phyloP scores from a whole-genome alignment of 2,113 vertebrate species.

The Sterna hirundo region DNA sequence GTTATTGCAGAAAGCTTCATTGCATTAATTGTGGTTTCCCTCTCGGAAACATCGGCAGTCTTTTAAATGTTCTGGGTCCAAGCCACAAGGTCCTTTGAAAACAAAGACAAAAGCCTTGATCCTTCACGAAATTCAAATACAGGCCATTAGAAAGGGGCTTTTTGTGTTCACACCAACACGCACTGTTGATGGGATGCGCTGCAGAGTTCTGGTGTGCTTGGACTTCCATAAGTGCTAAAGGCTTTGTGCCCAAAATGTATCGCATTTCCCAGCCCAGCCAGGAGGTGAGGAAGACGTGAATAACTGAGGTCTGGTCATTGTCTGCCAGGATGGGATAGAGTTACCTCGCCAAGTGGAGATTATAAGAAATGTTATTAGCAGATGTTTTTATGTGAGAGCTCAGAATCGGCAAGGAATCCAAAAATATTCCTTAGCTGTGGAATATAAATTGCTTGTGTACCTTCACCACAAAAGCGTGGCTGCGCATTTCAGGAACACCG shows the following conservation, averaged over 20 bases:
- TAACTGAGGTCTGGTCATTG: constrained; percentile 13
- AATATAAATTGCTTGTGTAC: not conserved
- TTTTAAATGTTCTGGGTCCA: not conserved
- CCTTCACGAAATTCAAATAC: not conserved
- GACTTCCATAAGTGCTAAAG: not conserved
- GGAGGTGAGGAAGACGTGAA: constrained; percentile 45
- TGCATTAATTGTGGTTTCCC: not conserved
- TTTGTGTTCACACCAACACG: constrained; percentile 17
- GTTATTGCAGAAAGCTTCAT: not conserved
- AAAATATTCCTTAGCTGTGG: not conserved
- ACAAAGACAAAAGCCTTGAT: not conserved
- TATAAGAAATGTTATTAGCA: constrained; percentile 44
- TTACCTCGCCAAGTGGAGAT: constrained; percentile 10
- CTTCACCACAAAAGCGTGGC: not conserved
- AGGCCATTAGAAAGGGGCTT: not conserved
- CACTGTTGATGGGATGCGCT: not conserved
- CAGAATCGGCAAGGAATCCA: not conserved
- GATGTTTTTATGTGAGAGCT: constrained; percentile 35
- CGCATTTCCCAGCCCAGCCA: constrained; percentile 5
- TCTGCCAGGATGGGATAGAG: constrained; percentile 37
- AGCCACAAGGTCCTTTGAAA: constrained; percentile 18
- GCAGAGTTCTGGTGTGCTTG: constrained; percentile 23
- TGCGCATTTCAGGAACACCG: not conserved
- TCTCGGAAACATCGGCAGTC: not conserved
- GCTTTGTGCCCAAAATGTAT: not conserved